Percentiles rank a stretch among this genome's conserved stretches.
These are phyloP conservation scores for Melanocharis versteri DNA, from an alignment of 2,113 vertebrate genomes.

Conservation along the genomic window DNA sequence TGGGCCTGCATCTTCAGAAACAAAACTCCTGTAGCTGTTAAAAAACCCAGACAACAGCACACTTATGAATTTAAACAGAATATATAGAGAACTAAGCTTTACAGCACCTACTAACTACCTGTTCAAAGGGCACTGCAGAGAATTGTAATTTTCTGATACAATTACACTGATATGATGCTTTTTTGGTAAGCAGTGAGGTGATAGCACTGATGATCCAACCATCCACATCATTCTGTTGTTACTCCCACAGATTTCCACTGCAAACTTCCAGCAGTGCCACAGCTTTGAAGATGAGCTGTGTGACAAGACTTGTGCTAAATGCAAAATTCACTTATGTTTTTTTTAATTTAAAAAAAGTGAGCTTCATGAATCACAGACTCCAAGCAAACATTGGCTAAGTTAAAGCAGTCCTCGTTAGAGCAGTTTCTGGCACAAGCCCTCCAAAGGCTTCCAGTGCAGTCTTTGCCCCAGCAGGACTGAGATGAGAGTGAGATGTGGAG, in stretches of 20 bases:
- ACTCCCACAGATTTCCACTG: background rate
- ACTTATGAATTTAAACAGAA: background rate
- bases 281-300: background rate
- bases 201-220: background rate
- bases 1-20: slow-evolving; percentile 88
- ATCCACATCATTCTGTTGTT: background rate
- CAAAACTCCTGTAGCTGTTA: slow-evolving; percentile 85
- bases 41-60: background rate
- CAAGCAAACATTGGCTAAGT: background rate
- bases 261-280: background rate
- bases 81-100: background rate
- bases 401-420: background rate
- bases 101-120: background rate
- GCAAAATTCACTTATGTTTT: background rate
- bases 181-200: background rate
- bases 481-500: background rate
- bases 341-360: background rate
- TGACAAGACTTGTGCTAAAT: background rate
- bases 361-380: background rate
- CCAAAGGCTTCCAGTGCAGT: background rate
- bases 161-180: background rate
- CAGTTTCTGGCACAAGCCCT: background rate
- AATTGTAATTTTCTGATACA: background rate
- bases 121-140: background rate
- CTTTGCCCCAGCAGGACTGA: background rate